These are phyloP conservation scores for Trichacis sp. DNA, from an alignment of 2,888 invertebrate species.

Conservation along the genomic window DNA sequence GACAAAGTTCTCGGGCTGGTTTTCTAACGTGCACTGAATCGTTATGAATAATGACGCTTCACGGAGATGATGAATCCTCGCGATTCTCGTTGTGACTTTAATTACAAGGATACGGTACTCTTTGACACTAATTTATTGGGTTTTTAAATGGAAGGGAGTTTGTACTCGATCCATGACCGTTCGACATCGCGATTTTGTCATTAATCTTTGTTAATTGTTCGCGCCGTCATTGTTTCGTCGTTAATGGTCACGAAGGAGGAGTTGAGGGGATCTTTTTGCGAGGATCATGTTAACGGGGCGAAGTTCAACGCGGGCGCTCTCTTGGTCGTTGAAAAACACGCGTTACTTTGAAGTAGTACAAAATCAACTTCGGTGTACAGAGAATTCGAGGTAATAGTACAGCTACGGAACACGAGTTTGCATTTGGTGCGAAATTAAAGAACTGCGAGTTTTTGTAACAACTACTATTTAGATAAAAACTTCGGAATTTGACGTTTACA, in stretches of 20 bases:
- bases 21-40: constrained; percentile 29
- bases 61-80: constrained; percentile 29
- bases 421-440: no score
- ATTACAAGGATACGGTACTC: not conserved
- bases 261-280: no score
- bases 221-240: not conserved
- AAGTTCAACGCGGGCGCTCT: constrained; percentile 23
- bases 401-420: no score
- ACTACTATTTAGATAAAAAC: no score
- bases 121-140: not conserved
- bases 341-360: no score
- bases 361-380: no score
- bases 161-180: not conserved
- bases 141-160: not conserved
- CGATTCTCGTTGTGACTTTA: not conserved
- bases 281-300: not conserved
- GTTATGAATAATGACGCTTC: constrained; percentile 26
- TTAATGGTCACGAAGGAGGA: not conserved
- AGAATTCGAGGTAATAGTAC: no score
- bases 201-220: not conserved
- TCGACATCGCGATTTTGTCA: not conserved
- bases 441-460: no score
- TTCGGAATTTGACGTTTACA: no score
- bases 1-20: constrained; percentile 20
- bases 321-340: no score